Evolutionary conservation across 1,140 invertebrate genomes (phyloP), one percentile per base, ranked within the genome.

Genomic region (Halyomorpha halys): DNA sequence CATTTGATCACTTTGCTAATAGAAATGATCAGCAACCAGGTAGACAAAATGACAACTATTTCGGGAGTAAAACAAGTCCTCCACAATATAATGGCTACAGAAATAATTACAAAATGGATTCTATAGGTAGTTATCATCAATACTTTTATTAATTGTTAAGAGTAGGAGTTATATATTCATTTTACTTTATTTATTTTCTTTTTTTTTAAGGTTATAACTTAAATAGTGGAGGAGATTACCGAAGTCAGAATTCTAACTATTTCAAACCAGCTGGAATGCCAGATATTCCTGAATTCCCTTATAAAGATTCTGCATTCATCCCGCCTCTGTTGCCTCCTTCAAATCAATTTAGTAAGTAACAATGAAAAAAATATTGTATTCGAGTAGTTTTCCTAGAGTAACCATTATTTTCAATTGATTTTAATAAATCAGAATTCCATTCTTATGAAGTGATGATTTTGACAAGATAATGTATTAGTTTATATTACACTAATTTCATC

Each of bases 251-350:
- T 64, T 61, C 66, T 21, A 67, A 59, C 47, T 61, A 64, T 25
- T 65, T 65, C 21, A 67, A 70, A 44, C 62, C 64, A 21, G 65
- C 69, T 2, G 67, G 67, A 16, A 70, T 70, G 69, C 69, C 67
- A 13, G 66, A 70, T 49, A 70, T 70, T 9, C 69, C 69, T 15
- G 69, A 68, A 47, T 70, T 70, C 45, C 68, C 68, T 9, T 70
- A 63, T 47, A 70, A 70, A 47, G 69, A 70, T 62, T 54, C 61
- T 4, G 56, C 67, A 11, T 64, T 65, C 34, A 63, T 68, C 15
- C 66, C 67, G 45, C 59, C 66, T 30, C 54, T 68, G 15, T 44
- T 68, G 44, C 34, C 62, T 8, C 39, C 61, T 6, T 56, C 53
- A 16, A 56, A 23, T 19, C 53, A 56, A 6, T 56, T 23, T 5